A percentile compares a stretch with the other conserved stretches of the same genome.
phyloP scores from a whole-genome alignment of 2,888 invertebrate genomes.

The Lissocephala sabroskyi region DNA sequence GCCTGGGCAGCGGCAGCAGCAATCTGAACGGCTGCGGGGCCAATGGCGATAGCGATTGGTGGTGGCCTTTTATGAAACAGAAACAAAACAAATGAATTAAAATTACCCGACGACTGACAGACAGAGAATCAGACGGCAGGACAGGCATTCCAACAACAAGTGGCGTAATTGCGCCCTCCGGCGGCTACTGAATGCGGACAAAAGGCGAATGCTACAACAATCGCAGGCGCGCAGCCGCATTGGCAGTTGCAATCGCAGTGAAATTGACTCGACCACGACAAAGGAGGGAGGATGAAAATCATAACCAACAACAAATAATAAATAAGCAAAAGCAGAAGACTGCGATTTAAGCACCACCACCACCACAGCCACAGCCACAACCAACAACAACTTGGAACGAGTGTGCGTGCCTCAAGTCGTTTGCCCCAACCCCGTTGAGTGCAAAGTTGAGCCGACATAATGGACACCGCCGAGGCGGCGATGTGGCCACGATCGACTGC shows the following conservation, averaged over 20 bases:
- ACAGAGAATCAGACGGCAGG: constrained; percentile 17
- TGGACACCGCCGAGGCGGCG: too few relatives aligned
- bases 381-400: constrained; percentile 35
- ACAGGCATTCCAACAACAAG: constrained; percentile 67
- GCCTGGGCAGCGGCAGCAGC: not conserved
- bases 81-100: constrained; percentile 59
- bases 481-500: too few relatives aligned
- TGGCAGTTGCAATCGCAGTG: not conserved
- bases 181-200: constrained; percentile 55
- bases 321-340: constrained; percentile 43
- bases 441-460: constrained; percentile 63
- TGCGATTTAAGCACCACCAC: constrained; percentile 10
- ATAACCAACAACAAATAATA: constrained; percentile 66
- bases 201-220: too few relatives aligned
- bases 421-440: constrained; percentile 44
- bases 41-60: not conserved
- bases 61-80: constrained; percentile 6
- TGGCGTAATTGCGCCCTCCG: constrained; percentile 66
- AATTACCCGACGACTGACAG: constrained; percentile 17
- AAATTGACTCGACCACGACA: not conserved
- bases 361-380: constrained; percentile 22
- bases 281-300: constrained; percentile 46
- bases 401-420: constrained; percentile 66
- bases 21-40: not conserved
- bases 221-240: constrained; percentile 1